phyloP scores from a whole-genome alignment of 1,140 invertebrate species.

The Musca domestica region DNA sequence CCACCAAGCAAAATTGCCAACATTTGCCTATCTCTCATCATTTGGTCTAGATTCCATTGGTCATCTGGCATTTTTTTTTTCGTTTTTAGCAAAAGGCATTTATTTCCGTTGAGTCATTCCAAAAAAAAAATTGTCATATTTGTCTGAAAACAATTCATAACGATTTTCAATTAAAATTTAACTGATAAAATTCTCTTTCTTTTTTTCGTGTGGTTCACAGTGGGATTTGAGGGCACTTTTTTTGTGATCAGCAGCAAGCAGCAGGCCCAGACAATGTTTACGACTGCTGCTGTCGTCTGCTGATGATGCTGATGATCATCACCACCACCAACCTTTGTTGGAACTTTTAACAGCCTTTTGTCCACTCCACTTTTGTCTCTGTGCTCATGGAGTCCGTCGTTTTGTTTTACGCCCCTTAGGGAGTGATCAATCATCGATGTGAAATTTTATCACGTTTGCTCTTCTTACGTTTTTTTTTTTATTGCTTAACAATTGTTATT shows the following conservation, averaged over 20 bases:
- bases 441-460: slow-evolving; percentile 22
- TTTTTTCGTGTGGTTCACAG: not conserved
- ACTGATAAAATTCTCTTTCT: not conserved
- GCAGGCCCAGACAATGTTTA: too few relatives aligned
- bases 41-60: too few relatives aligned
- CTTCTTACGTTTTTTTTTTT: slow-evolving; percentile 15
- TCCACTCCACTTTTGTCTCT: not conserved
- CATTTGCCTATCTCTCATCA: too few relatives aligned
- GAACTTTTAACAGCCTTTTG: not conserved
- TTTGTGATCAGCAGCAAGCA: too few relatives aligned
- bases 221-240: too few relatives aligned
- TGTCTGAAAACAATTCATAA: slow-evolving; percentile 1
- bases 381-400: not conserved
- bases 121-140: too few relatives aligned
- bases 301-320: too few relatives aligned
- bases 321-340: not conserved
- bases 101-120: too few relatives aligned
- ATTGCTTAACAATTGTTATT: slow-evolving; percentile 16
- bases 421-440: slow-evolving; percentile 18
- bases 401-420: slow-evolving; percentile 15
- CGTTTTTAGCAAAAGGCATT: too few relatives aligned
- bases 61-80: too few relatives aligned
- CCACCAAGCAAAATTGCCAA: too few relatives aligned
- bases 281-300: too few relatives aligned
- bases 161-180: slow-evolving; percentile 11